Percentiles rank a stretch among this genome's conserved stretches.
Conservation (phyloP, 2,888 invertebrate species). For the Suillia variegata region DNA sequence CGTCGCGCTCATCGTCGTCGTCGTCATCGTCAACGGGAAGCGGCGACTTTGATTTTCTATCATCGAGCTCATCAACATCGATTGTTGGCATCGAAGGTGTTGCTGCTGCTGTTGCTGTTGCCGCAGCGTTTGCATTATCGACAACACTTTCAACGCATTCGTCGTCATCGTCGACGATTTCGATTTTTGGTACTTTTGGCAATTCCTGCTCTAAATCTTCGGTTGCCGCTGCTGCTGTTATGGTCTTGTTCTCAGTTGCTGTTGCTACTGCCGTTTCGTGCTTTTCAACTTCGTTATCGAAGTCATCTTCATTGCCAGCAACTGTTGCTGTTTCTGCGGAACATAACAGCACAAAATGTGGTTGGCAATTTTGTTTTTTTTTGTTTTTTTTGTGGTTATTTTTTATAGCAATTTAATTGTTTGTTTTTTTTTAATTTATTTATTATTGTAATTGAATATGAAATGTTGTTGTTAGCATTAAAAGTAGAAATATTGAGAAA, state of each 20-base stretch:
- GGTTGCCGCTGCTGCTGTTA: not conserved
- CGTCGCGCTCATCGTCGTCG: constrained; percentile 20
- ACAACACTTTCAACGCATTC: constrained; percentile 19
- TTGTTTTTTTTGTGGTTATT: constrained; percentile 58
- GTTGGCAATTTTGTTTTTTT: constrained; percentile 49
- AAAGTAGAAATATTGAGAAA: constrained; percentile 1
- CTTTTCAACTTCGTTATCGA: not conserved
- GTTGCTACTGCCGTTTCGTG: not conserved
- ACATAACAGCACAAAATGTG: constrained; percentile 8
- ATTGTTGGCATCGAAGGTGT: constrained; percentile 22
- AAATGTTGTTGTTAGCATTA: constrained; percentile 27
- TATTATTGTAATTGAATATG: not conserved
- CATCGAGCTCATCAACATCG: constrained; percentile 30
- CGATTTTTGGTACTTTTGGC: constrained; percentile 38
- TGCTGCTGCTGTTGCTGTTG: not conserved
- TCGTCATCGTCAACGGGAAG: constrained; percentile 9
- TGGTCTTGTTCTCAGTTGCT: not conserved
- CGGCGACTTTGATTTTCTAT: no score
- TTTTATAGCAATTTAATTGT: constrained; percentile 34
- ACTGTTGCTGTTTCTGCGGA: constrained; percentile 6
- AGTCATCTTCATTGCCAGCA: constrained; percentile 36
- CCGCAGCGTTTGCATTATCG: constrained; percentile 8
- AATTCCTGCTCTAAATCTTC: constrained; percentile 10
- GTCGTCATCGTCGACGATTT: constrained; percentile 35
- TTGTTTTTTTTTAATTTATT: constrained; percentile 29